These are phyloP conservation scores for Symphodus melops DNA, from an alignment of 2,113 vertebrate genomes.

Conservation along the genomic window DNA sequence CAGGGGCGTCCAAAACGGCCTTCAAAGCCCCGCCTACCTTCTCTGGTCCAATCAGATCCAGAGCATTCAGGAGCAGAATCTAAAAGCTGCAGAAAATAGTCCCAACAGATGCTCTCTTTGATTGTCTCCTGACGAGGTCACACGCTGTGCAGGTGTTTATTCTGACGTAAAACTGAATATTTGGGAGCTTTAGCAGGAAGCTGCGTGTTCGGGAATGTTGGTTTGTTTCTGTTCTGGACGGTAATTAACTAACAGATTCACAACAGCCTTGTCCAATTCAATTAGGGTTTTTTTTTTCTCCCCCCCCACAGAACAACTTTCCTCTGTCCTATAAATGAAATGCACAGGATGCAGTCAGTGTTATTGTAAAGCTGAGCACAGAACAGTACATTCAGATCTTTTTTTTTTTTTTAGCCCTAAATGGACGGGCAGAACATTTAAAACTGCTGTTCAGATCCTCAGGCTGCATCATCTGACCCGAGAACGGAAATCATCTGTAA, in stretches of 20 bases:
- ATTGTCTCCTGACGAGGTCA: no score
- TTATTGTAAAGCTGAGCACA: not conserved
- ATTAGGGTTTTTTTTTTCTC: not conserved
- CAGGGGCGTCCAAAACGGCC: no score
- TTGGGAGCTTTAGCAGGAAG: no score
- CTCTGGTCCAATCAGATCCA: no score
- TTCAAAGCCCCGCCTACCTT: no score
- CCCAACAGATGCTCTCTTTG: no score
- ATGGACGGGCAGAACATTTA: not conserved
- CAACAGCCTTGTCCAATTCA: not conserved
- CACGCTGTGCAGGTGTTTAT: no score
- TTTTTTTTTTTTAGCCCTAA: not conserved
- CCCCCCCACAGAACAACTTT: not conserved
- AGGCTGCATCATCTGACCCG: slow-evolving; percentile 14
- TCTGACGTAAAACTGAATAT: no score
- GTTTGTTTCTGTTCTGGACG: not conserved
- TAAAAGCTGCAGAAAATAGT: no score
- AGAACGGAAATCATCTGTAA: not conserved
- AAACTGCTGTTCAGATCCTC: not conserved
- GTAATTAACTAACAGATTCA: not conserved
- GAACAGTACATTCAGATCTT: not conserved
- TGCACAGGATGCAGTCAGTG: not conserved
- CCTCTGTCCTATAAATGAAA: not conserved
- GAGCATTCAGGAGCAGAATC: no score
- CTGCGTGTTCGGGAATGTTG: not conserved